A percentile compares a stretch with the other conserved stretches of the same genome.
Conservation (phyloP, 53 echinoderm and acorn worm genomes). For the Mesocentrotus franciscanus region DNA sequence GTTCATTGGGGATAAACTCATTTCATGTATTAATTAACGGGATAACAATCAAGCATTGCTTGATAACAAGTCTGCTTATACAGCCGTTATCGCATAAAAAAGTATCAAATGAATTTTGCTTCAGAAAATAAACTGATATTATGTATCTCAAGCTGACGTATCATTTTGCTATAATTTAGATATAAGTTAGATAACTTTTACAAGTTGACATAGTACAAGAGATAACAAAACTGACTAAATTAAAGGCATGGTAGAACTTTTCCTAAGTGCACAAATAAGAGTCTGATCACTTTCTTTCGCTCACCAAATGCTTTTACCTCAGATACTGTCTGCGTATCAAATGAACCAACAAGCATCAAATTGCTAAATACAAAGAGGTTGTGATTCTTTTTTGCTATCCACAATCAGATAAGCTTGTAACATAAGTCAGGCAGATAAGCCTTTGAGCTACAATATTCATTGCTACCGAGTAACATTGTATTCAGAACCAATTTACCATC, state of each 20-base stretch:
- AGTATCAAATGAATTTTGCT: too few relatives aligned
- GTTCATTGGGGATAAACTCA: background rate
- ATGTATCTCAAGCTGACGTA: too few relatives aligned
- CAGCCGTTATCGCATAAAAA: too few relatives aligned
- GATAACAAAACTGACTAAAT: too few relatives aligned
- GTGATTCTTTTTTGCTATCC: background rate
- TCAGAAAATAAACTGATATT: too few relatives aligned
- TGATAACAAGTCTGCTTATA: too few relatives aligned
- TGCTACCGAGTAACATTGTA: background rate
- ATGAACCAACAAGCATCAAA: background rate
- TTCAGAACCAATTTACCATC: background rate
- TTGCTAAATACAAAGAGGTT: background rate
- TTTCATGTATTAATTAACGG: too few relatives aligned
- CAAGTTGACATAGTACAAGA: too few relatives aligned
- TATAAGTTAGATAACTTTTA: too few relatives aligned
- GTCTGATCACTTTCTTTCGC: background rate
- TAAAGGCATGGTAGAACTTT: too few relatives aligned
- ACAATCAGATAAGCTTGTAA: constrained; percentile 7
- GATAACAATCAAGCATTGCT: too few relatives aligned
- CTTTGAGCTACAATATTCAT: background rate
- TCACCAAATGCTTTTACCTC: background rate
- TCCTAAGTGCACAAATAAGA: background rate
- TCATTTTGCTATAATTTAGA: too few relatives aligned
- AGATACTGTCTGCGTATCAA: background rate
- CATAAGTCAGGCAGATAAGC: background rate